Evolutionary conservation across 2,888 invertebrate species (phyloP).

Genomic region (Pyrrhosoma nymphula): DNA sequence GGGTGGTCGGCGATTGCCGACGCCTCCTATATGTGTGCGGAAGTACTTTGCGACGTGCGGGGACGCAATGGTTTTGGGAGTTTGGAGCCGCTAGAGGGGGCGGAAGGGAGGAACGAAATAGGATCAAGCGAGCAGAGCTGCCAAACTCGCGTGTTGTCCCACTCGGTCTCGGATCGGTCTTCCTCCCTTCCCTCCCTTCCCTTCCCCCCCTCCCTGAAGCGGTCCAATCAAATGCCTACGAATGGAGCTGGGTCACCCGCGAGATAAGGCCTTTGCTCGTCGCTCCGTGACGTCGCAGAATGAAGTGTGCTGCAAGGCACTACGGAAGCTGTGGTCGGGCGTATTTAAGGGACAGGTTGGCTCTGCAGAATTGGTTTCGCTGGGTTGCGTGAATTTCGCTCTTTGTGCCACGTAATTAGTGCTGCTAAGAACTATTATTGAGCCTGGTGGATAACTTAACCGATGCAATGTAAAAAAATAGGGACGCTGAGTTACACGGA

Average conservation of each 20-base stretch:
- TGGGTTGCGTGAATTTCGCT: no score
- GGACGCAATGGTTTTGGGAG: not conserved
- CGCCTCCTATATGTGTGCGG: slow-evolving; percentile 9
- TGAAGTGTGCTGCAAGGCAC: no score
- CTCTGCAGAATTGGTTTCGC: no score
- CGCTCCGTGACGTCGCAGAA: no score
- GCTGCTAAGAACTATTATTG: no score
- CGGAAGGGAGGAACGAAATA: not conserved
- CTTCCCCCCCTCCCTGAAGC: not conserved
- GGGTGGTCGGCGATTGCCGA: slow-evolving; percentile 14
- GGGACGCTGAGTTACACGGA: no score
- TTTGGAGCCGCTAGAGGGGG: not conserved
- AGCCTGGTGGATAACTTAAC: no score
- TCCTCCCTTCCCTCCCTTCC: not conserved
- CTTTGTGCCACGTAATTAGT: no score
- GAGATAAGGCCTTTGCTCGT: not conserved
- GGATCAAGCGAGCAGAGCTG: not conserved
- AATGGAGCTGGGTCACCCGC: not conserved
- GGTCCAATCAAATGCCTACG: not conserved
- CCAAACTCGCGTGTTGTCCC: not conserved
- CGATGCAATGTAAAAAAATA: no score
- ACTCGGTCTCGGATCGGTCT: not conserved
- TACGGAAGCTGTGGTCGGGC: no score
- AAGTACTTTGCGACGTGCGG: slow-evolving; percentile 29
- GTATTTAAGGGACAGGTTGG: no score